A percentile compares a stretch with the other conserved stretches of the same genome.
Conservation (phyloP, 2,797 vertebrate species). For the Notamacropus eugenii region DNA sequence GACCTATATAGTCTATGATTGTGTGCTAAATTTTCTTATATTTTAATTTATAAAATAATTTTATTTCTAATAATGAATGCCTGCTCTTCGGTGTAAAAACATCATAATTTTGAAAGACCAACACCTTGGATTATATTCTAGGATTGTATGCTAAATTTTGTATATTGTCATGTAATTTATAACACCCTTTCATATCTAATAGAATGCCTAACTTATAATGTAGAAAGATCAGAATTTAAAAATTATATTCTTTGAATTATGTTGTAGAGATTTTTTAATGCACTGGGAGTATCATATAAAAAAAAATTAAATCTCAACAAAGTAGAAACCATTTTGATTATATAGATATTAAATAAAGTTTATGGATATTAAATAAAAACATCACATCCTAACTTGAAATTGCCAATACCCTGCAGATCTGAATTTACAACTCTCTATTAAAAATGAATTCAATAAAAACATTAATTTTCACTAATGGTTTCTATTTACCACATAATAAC, state of each 20-base stretch:
- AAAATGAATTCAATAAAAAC: conserved; percentile 23
- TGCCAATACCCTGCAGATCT: background rate
- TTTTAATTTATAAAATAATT: conserved; percentile 41
- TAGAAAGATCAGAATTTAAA: background rate
- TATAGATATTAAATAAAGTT: background rate
- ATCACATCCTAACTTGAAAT: conserved; percentile 6
- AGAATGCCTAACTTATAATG: background rate
- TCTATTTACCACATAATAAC: conserved; percentile 19
- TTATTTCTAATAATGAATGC: conserved; percentile 2
- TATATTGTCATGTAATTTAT: conserved; percentile 40
- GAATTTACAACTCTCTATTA: conserved; percentile 6
- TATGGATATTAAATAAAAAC: background rate
- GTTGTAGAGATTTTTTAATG: background rate
- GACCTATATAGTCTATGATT: background rate
- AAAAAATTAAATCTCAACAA: background rate
- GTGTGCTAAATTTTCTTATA: conserved; percentile 11
- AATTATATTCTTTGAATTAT: background rate
- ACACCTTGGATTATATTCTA: background rate
- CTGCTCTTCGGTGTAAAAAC: background rate
- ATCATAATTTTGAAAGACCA: background rate
- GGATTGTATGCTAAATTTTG: conserved; percentile 4
- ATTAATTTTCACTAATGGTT: background rate
- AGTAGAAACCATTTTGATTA: background rate
- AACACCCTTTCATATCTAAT: conserved; percentile 15
- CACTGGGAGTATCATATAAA: background rate